Percentiles rank a stretch among this genome's conserved stretches.
Conservation (phyloP, 2,113 vertebrate species). For the Sylvilagus bachmani region DNA sequence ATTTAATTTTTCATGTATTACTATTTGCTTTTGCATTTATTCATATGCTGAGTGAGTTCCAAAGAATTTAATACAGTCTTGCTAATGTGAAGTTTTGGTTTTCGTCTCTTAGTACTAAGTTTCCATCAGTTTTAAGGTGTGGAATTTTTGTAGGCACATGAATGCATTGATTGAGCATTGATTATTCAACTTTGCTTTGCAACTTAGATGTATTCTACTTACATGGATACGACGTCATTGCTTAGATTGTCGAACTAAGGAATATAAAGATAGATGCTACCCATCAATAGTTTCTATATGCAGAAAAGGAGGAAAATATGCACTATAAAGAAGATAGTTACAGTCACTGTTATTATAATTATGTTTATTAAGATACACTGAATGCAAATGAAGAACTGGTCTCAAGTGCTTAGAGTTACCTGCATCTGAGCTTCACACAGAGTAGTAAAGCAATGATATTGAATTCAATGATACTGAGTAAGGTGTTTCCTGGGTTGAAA, state of each 20-base stretch:
- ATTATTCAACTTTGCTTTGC: background rate
- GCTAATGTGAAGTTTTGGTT: background rate
- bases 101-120: background rate
- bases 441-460: no score
- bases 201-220: background rate
- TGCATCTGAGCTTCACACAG: background rate
- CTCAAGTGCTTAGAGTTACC: background rate
- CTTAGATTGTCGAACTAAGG: background rate
- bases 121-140: background rate
- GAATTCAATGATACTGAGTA: background rate
- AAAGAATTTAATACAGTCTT: background rate
- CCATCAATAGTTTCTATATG: background rate
- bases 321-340: background rate
- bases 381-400: background rate
- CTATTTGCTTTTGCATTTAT: constrained; percentile 39
- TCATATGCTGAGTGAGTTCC: background rate
- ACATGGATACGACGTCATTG: background rate
- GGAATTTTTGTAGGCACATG: background rate
- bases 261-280: constrained; percentile 22
- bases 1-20: background rate
- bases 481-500: background rate
- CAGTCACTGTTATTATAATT: background rate
- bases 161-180: background rate
- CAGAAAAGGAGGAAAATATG: constrained; percentile 19
- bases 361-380: background rate